These are phyloP conservation scores for Haliaeetus leucogaster DNA, from an alignment of 2,113 vertebrate genomes.

Conservation along the genomic window DNA sequence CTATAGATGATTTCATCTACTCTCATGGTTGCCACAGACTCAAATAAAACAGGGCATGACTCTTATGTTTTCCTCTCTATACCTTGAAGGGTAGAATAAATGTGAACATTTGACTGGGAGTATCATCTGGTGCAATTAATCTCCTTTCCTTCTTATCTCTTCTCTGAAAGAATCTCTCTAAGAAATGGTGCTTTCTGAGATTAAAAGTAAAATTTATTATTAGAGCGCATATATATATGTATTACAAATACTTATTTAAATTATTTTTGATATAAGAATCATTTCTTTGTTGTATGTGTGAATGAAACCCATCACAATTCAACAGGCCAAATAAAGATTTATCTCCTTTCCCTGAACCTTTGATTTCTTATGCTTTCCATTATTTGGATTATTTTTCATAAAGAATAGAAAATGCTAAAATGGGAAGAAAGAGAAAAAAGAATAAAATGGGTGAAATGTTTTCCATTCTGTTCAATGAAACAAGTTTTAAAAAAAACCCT, in stretches of 20 bases:
- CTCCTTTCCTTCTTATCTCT: not conserved
- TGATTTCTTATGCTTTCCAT: not conserved
- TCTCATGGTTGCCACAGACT: not conserved
- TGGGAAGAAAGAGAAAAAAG: not conserved
- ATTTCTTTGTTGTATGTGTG: not conserved
- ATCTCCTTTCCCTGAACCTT: not conserved
- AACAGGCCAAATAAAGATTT: not conserved
- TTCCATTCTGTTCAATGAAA: not conserved
- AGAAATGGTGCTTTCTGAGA: not conserved
- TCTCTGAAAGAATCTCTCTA: not conserved
- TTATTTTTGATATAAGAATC: not conserved
- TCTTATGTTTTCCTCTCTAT: not conserved
- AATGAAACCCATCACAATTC: not conserved
- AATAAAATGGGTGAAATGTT: not conserved
- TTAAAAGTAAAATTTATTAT: not conserved
- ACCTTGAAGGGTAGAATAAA: not conserved
- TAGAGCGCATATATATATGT: accelerated
- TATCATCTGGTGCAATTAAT: not conserved
- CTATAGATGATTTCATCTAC: not conserved
- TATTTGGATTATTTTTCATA: not conserved
- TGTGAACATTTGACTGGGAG: not conserved
- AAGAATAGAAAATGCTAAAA: not conserved
- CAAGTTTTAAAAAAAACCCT: not conserved
- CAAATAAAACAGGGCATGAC: not conserved
- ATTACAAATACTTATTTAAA: not conserved